A percentile compares a stretch with the other conserved stretches of the same genome.
Evolutionary conservation across 2,797 vertebrate species (phyloP).

Genomic region (Crenuchus spilurus): DNA sequence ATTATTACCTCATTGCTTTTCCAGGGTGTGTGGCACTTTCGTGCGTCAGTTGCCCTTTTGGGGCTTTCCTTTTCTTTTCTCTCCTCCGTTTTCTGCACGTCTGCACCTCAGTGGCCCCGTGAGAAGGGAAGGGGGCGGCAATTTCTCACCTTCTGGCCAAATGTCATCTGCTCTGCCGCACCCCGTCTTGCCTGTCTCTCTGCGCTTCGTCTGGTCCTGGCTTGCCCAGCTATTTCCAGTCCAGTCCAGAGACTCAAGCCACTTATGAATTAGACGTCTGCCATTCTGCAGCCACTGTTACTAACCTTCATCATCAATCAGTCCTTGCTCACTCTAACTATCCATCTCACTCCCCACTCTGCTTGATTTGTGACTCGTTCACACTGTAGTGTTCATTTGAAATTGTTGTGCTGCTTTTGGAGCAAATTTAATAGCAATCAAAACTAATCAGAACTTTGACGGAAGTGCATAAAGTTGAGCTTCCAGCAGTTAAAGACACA

Average conservation of each 20-base stretch:
- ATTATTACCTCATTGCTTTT: slow-evolving; percentile 70
- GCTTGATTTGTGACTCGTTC: not conserved
- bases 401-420: too few species aligned
- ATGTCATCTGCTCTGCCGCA: slow-evolving; percentile 68
- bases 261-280: slow-evolving; percentile 18
- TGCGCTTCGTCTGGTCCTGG: slow-evolving; percentile 19
- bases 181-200: slow-evolving; percentile 41
- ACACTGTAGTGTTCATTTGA: too few species aligned
- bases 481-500: too few species aligned
- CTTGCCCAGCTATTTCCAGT: slow-evolving; percentile 50
- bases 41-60: slow-evolving; percentile 60
- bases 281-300: slow-evolving; percentile 24
- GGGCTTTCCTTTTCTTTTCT: slow-evolving; percentile 55
- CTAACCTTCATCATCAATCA: too few species aligned
- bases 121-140: slow-evolving; percentile 56
- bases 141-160: slow-evolving; percentile 78
- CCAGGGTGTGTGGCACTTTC: slow-evolving; percentile 65
- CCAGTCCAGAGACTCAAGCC: slow-evolving; percentile 42
- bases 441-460: too few species aligned
- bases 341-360: not conserved
- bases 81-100: slow-evolving; percentile 47
- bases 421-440: too few species aligned
- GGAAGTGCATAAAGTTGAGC: too few species aligned
- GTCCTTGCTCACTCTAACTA: too few species aligned
- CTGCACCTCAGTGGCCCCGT: slow-evolving; percentile 52